Conservation (phyloP, 2,888 invertebrate genomes). For the Leucoma salicis region DNA sequence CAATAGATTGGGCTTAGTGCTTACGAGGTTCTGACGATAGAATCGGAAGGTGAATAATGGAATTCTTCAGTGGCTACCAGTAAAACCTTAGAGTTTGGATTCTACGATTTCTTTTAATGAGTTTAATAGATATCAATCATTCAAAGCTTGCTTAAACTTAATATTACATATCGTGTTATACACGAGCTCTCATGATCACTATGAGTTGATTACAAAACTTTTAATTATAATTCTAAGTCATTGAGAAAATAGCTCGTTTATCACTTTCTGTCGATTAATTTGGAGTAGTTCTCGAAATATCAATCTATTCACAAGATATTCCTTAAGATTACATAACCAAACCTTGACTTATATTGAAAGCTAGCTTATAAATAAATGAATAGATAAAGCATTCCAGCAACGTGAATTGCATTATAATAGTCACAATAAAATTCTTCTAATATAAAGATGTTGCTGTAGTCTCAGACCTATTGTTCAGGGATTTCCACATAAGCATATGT, state of each 20-base stretch:
- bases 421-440: background rate
- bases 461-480: slow-evolving; percentile 4
- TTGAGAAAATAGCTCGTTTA: slow-evolving; percentile 11
- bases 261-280: slow-evolving; percentile 10
- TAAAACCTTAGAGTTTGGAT: too few species aligned
- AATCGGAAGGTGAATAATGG: too few species aligned
- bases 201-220: slow-evolving; percentile 1
- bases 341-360: slow-evolving; percentile 31
- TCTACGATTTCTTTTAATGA: too few species aligned
- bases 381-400: slow-evolving; percentile 17
- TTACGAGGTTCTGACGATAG: too few species aligned
- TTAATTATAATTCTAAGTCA: background rate
- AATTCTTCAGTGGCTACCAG: too few species aligned
- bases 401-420: background rate
- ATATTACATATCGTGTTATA: too few species aligned
- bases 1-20: too few species aligned
- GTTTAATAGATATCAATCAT: too few species aligned
- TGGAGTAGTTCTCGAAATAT: slow-evolving; percentile 14
- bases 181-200: background rate
- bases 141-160: too few species aligned
- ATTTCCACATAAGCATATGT: slow-evolving; percentile 7
- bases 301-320: slow-evolving; percentile 24
- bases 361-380: slow-evolving; percentile 15
- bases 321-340: slow-evolving; percentile 29
- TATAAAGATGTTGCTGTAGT: slow-evolving; percentile 4